Percentiles rank a stretch among this genome's conserved stretches.
These are phyloP conservation scores for Darevskia mixta DNA, from an alignment of 2,797 vertebrate species.

Conservation along the genomic window DNA sequence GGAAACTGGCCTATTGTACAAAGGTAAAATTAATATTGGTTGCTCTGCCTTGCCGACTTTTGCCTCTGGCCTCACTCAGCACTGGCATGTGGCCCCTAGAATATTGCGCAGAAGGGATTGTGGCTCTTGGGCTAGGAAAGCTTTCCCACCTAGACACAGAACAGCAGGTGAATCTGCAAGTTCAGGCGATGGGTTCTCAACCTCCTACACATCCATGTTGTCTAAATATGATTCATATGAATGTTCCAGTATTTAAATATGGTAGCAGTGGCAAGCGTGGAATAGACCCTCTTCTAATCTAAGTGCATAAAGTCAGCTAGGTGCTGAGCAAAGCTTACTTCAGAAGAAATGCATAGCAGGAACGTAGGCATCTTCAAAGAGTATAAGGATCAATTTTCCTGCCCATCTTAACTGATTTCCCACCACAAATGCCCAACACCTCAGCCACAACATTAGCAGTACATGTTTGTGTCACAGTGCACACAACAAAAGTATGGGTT, in stretches of 20 bases:
- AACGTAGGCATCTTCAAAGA: background rate
- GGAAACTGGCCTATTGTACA: no score
- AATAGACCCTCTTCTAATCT: background rate
- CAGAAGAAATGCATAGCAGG: background rate
- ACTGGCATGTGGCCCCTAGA: no score
- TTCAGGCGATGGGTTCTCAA: background rate
- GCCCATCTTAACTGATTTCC: background rate
- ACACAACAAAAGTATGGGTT: background rate
- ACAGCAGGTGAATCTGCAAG: no score
- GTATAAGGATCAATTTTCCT: background rate
- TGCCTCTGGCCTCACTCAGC: no score
- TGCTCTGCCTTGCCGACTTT: no score
- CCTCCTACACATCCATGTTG: background rate
- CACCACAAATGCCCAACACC: no score
- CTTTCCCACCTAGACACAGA: no score
- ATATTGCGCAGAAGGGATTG: no score
- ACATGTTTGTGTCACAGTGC: background rate
- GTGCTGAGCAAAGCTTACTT: background rate
- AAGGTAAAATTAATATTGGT: no score
- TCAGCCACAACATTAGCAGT: background rate
- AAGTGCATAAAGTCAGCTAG: background rate
- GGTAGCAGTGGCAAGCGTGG: background rate
- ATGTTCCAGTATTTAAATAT: background rate
- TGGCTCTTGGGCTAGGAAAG: no score
- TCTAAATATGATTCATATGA: background rate